Evolutionary conservation across 2,113 vertebrate species (phyloP).

Genomic region (Tor tambroides): DNA sequence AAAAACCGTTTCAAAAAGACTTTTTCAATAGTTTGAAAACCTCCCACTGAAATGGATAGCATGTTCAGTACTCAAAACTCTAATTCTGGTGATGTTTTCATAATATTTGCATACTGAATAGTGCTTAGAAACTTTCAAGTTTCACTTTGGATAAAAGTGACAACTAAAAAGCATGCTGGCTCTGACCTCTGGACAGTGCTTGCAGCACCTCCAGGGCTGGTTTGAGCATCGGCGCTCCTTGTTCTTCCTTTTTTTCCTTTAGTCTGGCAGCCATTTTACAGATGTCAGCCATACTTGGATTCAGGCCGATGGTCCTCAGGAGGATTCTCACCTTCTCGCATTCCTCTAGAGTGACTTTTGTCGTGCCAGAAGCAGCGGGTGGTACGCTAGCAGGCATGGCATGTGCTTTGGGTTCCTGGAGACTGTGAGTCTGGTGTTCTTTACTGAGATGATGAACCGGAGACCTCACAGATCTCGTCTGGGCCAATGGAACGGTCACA

Average conservation of each 20-base stretch:
- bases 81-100: not conserved
- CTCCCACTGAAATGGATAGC: not conserved
- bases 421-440: not conserved
- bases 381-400: not conserved
- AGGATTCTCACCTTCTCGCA: slow-evolving; percentile 85
- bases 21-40: not conserved
- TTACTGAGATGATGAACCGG: slow-evolving; percentile 29
- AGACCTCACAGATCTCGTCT: slow-evolving; percentile 29
- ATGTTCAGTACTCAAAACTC: not conserved
- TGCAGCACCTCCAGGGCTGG: slow-evolving; percentile 80
- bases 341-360: slow-evolving; percentile 57
- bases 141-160: no score
- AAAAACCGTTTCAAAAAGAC: not conserved
- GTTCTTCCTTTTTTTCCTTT: slow-evolving; percentile 72
- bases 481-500: slow-evolving; percentile 32
- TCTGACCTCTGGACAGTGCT: slow-evolving; percentile 73
- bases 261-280: slow-evolving; percentile 80
- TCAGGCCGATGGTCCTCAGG: slow-evolving; percentile 87
- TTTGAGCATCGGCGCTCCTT: slow-evolving; percentile 68
- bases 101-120: not conserved
- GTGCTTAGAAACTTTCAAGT: no score
- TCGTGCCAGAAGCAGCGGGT: not conserved
- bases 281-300: slow-evolving; percentile 81
- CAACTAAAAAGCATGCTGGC: slow-evolving; percentile 14
- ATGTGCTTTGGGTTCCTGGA: slow-evolving; percentile 36